Evolutionary conservation across 2,888 invertebrate genomes (phyloP), one percentile per base, ranked within the genome.

Genomic region (Autographa pulchrina): DNA sequence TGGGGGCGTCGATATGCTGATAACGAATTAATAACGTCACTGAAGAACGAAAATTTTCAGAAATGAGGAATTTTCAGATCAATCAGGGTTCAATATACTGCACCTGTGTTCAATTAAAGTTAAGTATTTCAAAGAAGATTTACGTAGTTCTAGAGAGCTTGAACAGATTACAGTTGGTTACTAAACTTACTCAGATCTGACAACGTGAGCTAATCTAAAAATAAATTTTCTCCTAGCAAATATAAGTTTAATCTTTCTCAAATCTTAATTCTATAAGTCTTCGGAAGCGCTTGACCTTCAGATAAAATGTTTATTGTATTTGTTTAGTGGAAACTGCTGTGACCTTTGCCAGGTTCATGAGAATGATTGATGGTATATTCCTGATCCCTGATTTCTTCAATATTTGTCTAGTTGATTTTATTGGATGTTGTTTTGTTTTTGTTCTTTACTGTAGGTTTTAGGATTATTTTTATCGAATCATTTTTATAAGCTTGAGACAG

Each of bases 341-440:
- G 54, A 25, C 54, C 54, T 25, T 20, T 13, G 11, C 54, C 13
- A 56, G 54, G 54, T 56, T 56, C 13, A 20, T 13, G 20, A 52
- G 54, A 20, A 25, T 56, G 54, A 56, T 56, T 56, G 54, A 56
- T 56, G 54, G 25, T 56, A 13, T 56, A 11, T 56, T 56, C 54
- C 54, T 56, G 13, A 56, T 20, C 11, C n/a, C n/a, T 56, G 25
- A 25, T 25, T 14, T 25, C 20, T 56, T 25, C 54, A 56, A 56
- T 56, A 11, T 54, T 54, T 54, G 54, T 20, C 13, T 56, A 25
- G 54, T 56, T 11, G 13, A 56, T 25, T 56, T 56, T 25, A 6
- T 56, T 20, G n/a, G 54, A 25, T 25, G 25, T 56, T 25, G 25
- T 56, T 20, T 13, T 25, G 54, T 48, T 48, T 48, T 48, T n/a